A percentile compares a stretch with the other conserved stretches of the same genome.
Conservation (phyloP, 1,140 invertebrate genomes). For the Meloidogyne exigua region DNA sequence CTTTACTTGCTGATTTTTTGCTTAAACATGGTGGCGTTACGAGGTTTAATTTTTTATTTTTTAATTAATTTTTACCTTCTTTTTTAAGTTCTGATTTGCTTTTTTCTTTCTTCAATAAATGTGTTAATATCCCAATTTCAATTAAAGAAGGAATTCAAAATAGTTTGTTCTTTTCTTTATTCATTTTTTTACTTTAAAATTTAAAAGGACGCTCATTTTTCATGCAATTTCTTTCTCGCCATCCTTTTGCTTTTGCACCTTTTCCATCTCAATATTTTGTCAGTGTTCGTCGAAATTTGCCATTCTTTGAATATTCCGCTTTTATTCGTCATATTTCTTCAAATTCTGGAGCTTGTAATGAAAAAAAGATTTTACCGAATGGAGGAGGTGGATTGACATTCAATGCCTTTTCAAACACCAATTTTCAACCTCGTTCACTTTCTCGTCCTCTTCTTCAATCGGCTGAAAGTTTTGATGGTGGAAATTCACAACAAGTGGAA, state of each 20-base stretch:
- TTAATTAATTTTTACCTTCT: too few species aligned
- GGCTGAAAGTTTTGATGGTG: constrained; percentile 23
- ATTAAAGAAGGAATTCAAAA: constrained; percentile 47
- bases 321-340: constrained; percentile 55
- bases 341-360: neutral
- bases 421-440: constrained; percentile 11
- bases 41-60: neutral
- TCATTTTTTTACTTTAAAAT: constrained; percentile 28
- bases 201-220: constrained; percentile 22
- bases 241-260: constrained; percentile 55
- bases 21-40: constrained; percentile 59
- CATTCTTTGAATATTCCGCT: constrained; percentile 55
- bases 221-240: constrained; percentile 18
- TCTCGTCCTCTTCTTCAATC: constrained; percentile 17
- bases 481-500: neutral
- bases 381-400: neutral
- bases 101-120: constrained; percentile 54
- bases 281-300: constrained; percentile 60
- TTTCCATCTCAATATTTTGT: constrained; percentile 62
- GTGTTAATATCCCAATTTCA: constrained; percentile 39
- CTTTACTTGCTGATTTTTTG: constrained; percentile 48
- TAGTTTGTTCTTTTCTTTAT: constrained; percentile 25
- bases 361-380: neutral
- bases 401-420: neutral
- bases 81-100: constrained; percentile 50